Evolutionary conservation across 2,888 invertebrate genomes (phyloP).

Genomic region (Caradrina kadenii): DNA sequence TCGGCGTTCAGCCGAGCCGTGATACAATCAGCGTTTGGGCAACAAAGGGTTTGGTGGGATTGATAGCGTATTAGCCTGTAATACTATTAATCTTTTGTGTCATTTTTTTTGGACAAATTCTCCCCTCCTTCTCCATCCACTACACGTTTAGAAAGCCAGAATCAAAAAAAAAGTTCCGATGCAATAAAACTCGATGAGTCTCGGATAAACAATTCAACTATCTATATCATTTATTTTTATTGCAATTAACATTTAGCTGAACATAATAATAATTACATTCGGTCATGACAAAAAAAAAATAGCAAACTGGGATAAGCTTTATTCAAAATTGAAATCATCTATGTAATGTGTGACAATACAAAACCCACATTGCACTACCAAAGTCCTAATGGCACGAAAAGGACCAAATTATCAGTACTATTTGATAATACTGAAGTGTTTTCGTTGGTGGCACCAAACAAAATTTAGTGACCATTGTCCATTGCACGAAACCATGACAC

Average conservation of each 20-base stretch:
- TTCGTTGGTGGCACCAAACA: not conserved
- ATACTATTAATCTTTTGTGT: not conserved
- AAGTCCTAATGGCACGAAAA: slow-evolving; percentile 1
- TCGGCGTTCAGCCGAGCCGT: slow-evolving; percentile 62
- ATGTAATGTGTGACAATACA: not conserved
- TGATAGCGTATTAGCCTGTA: slow-evolving; percentile 21
- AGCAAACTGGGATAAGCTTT: too few relatives aligned
- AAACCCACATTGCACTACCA: not conserved
- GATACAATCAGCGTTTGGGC: slow-evolving; percentile 64
- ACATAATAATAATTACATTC: too few relatives aligned
- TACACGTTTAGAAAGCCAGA: too few relatives aligned
- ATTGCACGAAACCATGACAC: not conserved
- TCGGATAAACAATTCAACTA: too few relatives aligned
- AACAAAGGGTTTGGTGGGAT: slow-evolving; percentile 48
- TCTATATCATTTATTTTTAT: too few relatives aligned
- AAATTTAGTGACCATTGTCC: not conserved
- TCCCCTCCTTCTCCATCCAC: too few relatives aligned
- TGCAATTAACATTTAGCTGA: too few relatives aligned
- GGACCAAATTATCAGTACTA: not conserved
- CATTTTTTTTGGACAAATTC: too few relatives aligned
- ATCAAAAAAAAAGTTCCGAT: too few relatives aligned
- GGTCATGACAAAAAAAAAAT: too few relatives aligned
- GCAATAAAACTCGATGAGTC: too few relatives aligned
- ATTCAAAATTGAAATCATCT: not conserved
- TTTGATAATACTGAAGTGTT: too few relatives aligned